Evolutionary conservation across 2,888 invertebrate genomes (phyloP).

Genomic region (Acanthosepion lycidas): DNA sequence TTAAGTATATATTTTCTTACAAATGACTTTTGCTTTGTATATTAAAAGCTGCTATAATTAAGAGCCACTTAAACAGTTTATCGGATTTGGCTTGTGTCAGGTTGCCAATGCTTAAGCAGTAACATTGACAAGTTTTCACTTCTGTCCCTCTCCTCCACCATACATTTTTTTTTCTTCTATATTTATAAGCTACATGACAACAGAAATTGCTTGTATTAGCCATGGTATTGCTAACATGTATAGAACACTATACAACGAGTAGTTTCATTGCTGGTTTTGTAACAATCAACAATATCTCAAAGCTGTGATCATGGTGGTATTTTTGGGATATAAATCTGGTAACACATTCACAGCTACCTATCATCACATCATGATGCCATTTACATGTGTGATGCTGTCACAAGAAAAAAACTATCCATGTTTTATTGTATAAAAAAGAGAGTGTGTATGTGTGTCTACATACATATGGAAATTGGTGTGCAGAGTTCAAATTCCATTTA

Average conservation of each 20-base stretch:
- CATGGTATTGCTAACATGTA: background rate
- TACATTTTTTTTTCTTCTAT: too few relatives aligned
- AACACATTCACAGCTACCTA: background rate
- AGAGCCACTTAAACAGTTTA: slow-evolving; percentile 33
- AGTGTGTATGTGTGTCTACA: too few relatives aligned
- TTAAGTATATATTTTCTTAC: background rate
- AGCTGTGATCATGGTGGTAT: background rate
- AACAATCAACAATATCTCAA: background rate
- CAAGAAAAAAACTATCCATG: too few relatives aligned
- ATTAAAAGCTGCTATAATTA: background rate
- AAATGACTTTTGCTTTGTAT: slow-evolving; percentile 33
- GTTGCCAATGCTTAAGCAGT: background rate
- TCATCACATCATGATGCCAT: too few relatives aligned
- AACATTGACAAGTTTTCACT: background rate
- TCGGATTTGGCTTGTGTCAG: background rate
- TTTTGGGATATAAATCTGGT: background rate
- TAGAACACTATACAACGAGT: background rate
- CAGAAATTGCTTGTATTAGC: background rate
- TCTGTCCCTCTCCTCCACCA: too few relatives aligned
- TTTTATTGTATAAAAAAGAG: too few relatives aligned
- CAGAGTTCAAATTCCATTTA: too few relatives aligned
- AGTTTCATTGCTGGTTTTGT: background rate
- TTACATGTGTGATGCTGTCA: too few relatives aligned
- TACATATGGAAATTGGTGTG: too few relatives aligned
- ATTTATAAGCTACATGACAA: background rate